phyloP scores from a whole-genome alignment of 2,113 vertebrate species.

The Dunckerocampus dactyliophorus region DNA sequence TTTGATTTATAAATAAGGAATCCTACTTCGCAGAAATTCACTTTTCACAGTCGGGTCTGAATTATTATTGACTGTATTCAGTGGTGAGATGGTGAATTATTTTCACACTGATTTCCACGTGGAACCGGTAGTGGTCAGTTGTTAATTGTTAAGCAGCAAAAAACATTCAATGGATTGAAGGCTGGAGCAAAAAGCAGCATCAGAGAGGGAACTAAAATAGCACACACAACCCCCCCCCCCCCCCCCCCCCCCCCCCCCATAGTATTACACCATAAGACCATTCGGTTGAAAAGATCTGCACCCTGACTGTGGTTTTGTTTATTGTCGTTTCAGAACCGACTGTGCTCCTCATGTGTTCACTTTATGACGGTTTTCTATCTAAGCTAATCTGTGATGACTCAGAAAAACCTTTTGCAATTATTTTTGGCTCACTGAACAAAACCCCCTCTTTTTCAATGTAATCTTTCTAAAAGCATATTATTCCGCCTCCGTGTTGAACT shows the following conservation, averaged over 20 bases:
- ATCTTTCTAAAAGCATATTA: background rate
- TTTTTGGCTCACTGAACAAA: slow-evolving; percentile 3
- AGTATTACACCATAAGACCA: background rate
- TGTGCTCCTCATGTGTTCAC: background rate
- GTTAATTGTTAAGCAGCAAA: no score
- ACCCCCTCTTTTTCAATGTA: background rate
- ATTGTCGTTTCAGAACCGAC: background rate
- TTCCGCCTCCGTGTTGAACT: background rate
- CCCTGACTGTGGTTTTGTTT: background rate
- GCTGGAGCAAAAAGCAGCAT: background rate
- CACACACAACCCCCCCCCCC: background rate
- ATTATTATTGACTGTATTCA: no score
- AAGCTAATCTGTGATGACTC: background rate
- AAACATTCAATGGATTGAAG: background rate
- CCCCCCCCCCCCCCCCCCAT: no score
- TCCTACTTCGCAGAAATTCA: no score
- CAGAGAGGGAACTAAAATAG: background rate
- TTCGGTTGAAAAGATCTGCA: background rate
- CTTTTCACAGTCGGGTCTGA: no score
- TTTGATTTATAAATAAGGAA: no score
- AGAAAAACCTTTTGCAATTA: background rate
- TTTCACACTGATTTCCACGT: no score
- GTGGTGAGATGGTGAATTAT: no score
- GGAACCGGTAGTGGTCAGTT: no score
- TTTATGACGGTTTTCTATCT: background rate